Conservation (phyloP, 1,140 invertebrate species). For the Anadara kagoshimensis region DNA sequence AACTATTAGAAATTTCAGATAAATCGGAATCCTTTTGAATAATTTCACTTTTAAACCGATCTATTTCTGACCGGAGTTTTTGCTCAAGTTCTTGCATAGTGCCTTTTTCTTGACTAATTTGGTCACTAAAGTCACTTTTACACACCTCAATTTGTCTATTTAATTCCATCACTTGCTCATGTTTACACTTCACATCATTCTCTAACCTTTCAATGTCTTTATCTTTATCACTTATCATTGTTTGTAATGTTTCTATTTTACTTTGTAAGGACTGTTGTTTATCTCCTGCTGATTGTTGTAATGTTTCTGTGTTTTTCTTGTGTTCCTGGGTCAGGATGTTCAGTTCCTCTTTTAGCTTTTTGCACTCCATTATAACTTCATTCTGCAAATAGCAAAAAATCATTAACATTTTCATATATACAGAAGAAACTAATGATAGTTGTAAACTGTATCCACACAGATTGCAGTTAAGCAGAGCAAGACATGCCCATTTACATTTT, state of each 20-base stretch:
- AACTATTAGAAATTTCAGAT: too few species aligned
- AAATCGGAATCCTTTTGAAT: neutral
- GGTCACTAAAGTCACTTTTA: neutral
- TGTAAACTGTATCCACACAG: too few species aligned
- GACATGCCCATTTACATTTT: too few species aligned
- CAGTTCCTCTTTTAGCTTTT: slow-evolving; percentile 7
- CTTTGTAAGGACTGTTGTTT: too few species aligned
- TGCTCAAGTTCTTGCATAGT: neutral
- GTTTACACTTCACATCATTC: neutral
- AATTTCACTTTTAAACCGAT: neutral
- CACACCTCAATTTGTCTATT: too few species aligned
- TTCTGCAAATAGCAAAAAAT: too few species aligned
- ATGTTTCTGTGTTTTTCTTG: slow-evolving; percentile 7
- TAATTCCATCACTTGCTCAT: neutral
- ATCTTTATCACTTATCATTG: neutral
- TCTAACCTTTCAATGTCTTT: slow-evolving; percentile 22
- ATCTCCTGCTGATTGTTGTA: slow-evolving; percentile 12
- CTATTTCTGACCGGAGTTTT: neutral
- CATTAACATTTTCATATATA: too few species aligned
- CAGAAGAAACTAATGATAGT: too few species aligned
- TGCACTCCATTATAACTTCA: too few species aligned
- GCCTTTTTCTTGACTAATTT: neutral
- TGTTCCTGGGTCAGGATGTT: slow-evolving; percentile 14
- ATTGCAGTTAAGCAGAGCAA: too few species aligned
- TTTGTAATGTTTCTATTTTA: neutral